Base-by-base conservation (phyloP, 2,113 vertebrate genomes). In the Gila orcuttii region DNA sequence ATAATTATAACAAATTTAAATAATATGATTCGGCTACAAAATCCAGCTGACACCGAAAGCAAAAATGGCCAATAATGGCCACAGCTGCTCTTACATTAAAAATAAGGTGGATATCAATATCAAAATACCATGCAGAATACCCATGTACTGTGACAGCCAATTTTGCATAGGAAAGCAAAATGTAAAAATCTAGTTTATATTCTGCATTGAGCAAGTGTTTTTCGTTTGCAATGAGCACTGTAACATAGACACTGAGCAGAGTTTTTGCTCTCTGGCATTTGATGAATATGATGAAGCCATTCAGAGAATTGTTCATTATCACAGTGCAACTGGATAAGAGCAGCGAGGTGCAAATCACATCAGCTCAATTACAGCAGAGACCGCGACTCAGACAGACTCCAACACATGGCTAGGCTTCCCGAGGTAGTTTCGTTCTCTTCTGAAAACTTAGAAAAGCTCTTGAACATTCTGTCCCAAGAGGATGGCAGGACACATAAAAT, bases 321-420 rank as follows among this genome's bases (percentile, higher is more conserved):
- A 59, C 52, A 33, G 79, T 81, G 42, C 66, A 77, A 69, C 71
- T 47, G 69, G 77, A 82, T 85, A 45, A 82, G 52, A 78, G 52
- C 52, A 81, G 78, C 28, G 55, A 82, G 52, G 86, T 87, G 77
- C 59, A 85, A 85, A 85, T 82, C 71, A 77, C n/a, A 86, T 87
- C 60, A 82, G 74, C 71, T 78, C 83, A 28, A 28, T 75, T 82
- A 68, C 36, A 66, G 36, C 69, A 81, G 13, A 33, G 73, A 52
- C 55, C 39, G 1, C 36, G 17, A 36, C 64, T 77, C n/a, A 68
- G 47, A 45, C 45, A 47, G 33, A 80, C 33, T 47, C 6, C 21
- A 4, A 11, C 82, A 52, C 8, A 33, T 9, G 12, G 59, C 57
- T 64, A 15, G 3, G 23, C 39, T 19, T 45, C 9, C n/a, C n/a